Evolutionary conservation across 2,797 vertebrate genomes (phyloP).

Genomic region (Sebastes flavidus): DNA sequence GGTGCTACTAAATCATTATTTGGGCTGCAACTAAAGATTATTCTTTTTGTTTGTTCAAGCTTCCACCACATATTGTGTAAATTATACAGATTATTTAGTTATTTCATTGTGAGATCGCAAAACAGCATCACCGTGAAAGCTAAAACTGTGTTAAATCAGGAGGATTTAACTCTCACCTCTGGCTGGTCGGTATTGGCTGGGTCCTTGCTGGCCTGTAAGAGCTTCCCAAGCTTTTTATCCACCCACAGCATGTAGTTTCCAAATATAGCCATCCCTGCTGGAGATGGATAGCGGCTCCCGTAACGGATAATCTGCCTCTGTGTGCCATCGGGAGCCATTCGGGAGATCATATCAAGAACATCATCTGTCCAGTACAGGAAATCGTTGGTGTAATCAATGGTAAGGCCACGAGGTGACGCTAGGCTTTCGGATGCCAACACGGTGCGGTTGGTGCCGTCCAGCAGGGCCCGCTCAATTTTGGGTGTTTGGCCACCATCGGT

Average conservation of each 20-base stretch:
- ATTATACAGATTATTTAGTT: neutral
- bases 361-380: slow-evolving; percentile 95
- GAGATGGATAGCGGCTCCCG: slow-evolving; percentile 91
- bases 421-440: slow-evolving; percentile 90
- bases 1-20: neutral
- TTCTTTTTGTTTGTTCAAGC: neutral
- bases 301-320: slow-evolving; percentile 88
- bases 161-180: slow-evolving; percentile 62
- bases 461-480: slow-evolving; percentile 91
- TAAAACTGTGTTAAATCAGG: neutral
- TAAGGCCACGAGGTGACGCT: slow-evolving; percentile 88
- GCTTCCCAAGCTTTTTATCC: slow-evolving; percentile 90
- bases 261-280: slow-evolving; percentile 88
- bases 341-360: slow-evolving; percentile 90
- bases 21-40: neutral
- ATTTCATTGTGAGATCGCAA: neutral
- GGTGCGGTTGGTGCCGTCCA: slow-evolving; percentile 92
- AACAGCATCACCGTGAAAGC: neutral
- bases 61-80: neutral
- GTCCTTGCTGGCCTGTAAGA: slow-evolving; percentile 91
- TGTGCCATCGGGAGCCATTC: slow-evolving; percentile 85
- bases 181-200: slow-evolving; percentile 83
- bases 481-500: slow-evolving; percentile 91
- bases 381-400: slow-evolving; percentile 86
- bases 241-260: slow-evolving; percentile 93